A percentile compares a stretch with the other conserved stretches of the same genome.
phyloP scores from a whole-genome alignment of 2,113 vertebrate genomes.

The Natator depressus region DNA sequence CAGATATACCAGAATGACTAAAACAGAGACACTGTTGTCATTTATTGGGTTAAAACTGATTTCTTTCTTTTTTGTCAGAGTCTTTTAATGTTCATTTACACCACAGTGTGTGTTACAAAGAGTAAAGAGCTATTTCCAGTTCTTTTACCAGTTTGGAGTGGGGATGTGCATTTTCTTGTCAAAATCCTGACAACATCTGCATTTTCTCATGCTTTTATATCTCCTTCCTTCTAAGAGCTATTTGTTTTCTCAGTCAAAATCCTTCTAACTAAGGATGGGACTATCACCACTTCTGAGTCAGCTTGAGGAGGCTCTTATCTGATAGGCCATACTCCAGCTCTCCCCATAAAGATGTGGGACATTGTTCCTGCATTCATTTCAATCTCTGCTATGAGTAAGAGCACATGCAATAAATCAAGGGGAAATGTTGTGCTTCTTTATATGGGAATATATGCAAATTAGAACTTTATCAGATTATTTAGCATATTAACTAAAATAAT shows the following conservation, averaged over 20 bases:
- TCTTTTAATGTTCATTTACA: neutral
- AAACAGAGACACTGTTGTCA: neutral
- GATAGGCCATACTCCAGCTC: neutral
- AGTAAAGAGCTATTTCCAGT: neutral
- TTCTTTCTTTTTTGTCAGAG: neutral
- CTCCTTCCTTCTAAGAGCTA: neutral
- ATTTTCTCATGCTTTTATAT: neutral
- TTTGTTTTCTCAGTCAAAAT: neutral
- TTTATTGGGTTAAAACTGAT: neutral
- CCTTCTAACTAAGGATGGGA: neutral
- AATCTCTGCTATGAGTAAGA: neutral
- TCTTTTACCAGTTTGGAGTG: neutral
- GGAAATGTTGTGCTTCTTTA: neutral
- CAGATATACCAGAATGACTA: neutral
- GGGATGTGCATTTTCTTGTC: neutral
- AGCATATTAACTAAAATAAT: neutral
- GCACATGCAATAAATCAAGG: neutral
- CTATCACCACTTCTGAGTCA: neutral
- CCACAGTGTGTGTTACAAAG: neutral
- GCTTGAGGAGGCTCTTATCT: neutral
- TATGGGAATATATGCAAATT: neutral
- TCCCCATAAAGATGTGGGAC: neutral
- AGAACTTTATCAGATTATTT: neutral
- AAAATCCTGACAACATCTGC: neutral
- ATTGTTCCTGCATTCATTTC: neutral